A percentile compares a stretch with the other conserved stretches of the same genome.
Evolutionary conservation across 2,113 vertebrate genomes (phyloP).

Genomic region (Antidorcas marsupialis): DNA sequence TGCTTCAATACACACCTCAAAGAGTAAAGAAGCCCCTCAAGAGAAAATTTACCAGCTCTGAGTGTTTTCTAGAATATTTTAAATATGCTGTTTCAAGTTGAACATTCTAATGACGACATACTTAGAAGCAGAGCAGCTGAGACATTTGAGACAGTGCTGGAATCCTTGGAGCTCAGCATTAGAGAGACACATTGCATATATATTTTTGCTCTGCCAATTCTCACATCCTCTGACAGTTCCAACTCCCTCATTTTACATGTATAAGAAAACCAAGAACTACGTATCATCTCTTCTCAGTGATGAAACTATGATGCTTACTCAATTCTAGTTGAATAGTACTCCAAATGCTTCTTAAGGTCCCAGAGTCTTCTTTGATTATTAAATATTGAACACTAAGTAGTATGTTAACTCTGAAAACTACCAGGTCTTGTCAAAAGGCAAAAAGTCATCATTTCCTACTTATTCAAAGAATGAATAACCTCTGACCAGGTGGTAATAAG

Average conservation of each 20-base stretch:
- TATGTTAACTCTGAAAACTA: constrained; percentile 2
- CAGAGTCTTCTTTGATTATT: constrained; percentile 4
- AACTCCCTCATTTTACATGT: background rate
- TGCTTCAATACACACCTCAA: background rate
- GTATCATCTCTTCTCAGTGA: background rate
- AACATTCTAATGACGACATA: background rate
- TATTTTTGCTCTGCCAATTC: background rate
- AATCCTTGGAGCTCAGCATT: background rate
- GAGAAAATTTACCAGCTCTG: background rate
- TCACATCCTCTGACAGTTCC: constrained; percentile 12
- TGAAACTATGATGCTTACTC: background rate
- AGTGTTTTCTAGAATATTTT: background rate
- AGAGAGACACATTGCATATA: background rate
- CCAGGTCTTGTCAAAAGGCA: background rate
- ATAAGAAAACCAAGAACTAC: constrained; percentile 21
- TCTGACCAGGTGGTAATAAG: background rate
- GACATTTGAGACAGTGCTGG: background rate
- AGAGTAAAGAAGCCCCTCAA: background rate
- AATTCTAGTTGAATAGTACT: constrained; percentile 30
- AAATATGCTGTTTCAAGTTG: background rate
- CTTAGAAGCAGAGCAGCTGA: background rate
- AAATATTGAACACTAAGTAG: background rate
- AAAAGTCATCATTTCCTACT: constrained; percentile 12
- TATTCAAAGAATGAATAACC: background rate
- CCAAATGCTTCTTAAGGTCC: background rate